These are phyloP conservation scores for Triplophysa tibetana DNA, from an alignment of 2,113 vertebrate species.

Conservation along the genomic window DNA sequence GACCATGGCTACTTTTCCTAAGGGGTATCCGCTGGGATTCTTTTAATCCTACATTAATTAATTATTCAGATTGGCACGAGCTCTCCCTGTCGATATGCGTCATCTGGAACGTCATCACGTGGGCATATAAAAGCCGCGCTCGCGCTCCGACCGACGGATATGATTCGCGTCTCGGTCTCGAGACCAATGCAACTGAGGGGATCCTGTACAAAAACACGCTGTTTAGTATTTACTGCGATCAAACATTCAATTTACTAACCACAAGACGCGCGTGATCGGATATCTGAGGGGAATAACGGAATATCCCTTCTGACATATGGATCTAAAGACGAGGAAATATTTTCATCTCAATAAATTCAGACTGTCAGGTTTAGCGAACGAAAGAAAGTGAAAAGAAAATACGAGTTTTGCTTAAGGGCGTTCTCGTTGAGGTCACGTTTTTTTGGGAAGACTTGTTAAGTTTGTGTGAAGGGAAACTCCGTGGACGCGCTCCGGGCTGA, in stretches of 20 bases:
- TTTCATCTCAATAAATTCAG: neutral
- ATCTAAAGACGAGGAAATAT: constrained; percentile 1
- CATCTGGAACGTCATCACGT: constrained; percentile 51
- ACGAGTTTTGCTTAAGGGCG: neutral
- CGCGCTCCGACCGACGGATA: neutral
- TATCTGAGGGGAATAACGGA: neutral
- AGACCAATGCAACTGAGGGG: neutral
- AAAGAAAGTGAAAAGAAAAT: neutral
- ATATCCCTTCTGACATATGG: neutral
- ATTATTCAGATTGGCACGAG: neutral
- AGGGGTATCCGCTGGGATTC: neutral
- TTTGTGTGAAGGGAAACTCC: neutral
- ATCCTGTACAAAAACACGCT: neutral
- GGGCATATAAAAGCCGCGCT: constrained; percentile 36
- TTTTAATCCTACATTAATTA: neutral
- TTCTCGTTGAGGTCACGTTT: neutral
- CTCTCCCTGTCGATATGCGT: constrained; percentile 38
- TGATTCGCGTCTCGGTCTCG: neutral
- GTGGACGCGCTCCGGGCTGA: neutral
- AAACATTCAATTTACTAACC: too few relatives aligned
- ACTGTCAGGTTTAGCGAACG: neutral
- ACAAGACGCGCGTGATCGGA: neutral
- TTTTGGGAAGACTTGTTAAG: neutral
- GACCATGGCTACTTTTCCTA: neutral
- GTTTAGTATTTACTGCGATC: too few relatives aligned